Evolutionary conservation across 2,797 vertebrate species (phyloP), one percentile per base, ranked within the genome.

Genomic region (Rhynchotus rufescens): DNA sequence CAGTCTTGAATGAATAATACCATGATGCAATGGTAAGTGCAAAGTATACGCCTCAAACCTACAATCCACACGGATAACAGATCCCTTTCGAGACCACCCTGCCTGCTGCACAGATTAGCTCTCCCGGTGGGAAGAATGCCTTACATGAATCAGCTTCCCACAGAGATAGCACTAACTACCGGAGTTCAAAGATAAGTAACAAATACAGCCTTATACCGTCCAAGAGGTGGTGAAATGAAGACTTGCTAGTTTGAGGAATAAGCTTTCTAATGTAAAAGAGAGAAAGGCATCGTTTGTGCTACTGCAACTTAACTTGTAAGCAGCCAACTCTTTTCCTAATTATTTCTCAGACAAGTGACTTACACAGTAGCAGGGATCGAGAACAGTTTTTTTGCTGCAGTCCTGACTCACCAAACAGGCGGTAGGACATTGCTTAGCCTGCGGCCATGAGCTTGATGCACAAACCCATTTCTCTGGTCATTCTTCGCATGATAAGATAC

Each of bases 1-100:
- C 79, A 36, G 62, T 59, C 28, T 72, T 80, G 36, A 91, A 80
- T 92, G 78, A 86, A 90, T 84, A 94, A 92, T 22, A 66, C 28
- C 16, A 45, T 82, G 88, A 91, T 72, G 92, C 86, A 78, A 88
- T 68, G 36, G 52, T 40, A 84, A 82, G 66, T 34, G 25, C 79
- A 80, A 64, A 77, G 26, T 9, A 9, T 56, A 10, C 34, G 65
- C 20, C 30, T 84, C 72, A 90, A 95, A 86, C 49, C 40, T 88
- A 65, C 49, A 86, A 17, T 28, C 54, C 57, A 49, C 32, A 32
- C 40, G 72, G 65, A n/a, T 82, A 36, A 34, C 32, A 72, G 66
- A 67, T 6, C 40, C 40, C 76, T 91, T 52, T 42, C 0, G 0
- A 62, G 90, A 88, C 90, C 88, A 84, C 88, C 78, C 86, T 81